These are phyloP conservation scores for Andrena praecox DNA, from an alignment of 2,888 invertebrate species.

Conservation along the genomic window DNA sequence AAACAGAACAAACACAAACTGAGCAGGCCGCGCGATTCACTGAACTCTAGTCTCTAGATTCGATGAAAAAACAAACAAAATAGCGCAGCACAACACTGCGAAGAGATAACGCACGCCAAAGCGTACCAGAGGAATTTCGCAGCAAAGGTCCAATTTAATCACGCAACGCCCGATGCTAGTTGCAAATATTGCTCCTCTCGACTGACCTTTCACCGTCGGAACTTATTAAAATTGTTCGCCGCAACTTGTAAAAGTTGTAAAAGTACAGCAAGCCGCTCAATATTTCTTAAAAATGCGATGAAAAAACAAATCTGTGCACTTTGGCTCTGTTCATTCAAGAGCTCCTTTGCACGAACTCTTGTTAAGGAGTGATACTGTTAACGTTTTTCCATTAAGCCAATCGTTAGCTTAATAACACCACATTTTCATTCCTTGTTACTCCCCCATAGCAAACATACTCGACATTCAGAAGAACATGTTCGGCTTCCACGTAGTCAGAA, in stretches of 20 bases:
- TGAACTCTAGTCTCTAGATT: not conserved
- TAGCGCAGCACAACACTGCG: not conserved
- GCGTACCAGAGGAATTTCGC: not conserved
- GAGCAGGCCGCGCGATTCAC: not conserved
- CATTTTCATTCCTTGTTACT: too few relatives aligned
- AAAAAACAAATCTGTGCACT: too few relatives aligned
- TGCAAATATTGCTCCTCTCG: conserved; percentile 13
- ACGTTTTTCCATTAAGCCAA: too few relatives aligned
- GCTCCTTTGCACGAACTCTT: too few relatives aligned
- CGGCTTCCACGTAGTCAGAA: conserved; percentile 1
- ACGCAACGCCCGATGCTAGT: not conserved
- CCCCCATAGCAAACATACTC: too few relatives aligned
- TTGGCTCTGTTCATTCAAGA: too few relatives aligned
- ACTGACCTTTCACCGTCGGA: not conserved
- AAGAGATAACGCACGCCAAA: conserved; percentile 8
- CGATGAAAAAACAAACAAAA: not conserved
- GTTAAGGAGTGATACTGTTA: too few relatives aligned
- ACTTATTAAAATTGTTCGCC: conserved; percentile 18
- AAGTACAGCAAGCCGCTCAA: not conserved
- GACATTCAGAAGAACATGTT: too few relatives aligned
- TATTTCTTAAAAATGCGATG: not conserved
- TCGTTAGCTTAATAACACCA: too few relatives aligned
- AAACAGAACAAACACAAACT: conserved; percentile 1
- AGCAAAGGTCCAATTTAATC: conserved; percentile 11
- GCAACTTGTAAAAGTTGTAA: not conserved